Percentiles rank a stretch among this genome's conserved stretches.
phyloP scores from a whole-genome alignment of 2,113 vertebrate species.

The Oryctolagus cuniculus region mOryCun1.1 NC_091448.1:34286501-34287000 shows the following conservation, averaged over 20 bases:
- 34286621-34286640: conserved; percentile 49
- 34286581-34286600: conserved; percentile 27
- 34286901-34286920: too few relatives aligned
- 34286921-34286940: too few relatives aligned
- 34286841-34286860: too few relatives aligned
- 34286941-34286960: too few relatives aligned
- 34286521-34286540: conserved; percentile 44
- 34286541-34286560: conserved; percentile 9
- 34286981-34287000: not conserved
- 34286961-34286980: not conserved
- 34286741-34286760: not conserved
- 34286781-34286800: not conserved
- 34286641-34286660: conserved; percentile 13
- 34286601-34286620: conserved; percentile 44
- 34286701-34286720: conserved; percentile 10
- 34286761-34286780: not conserved
- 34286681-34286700: conserved; percentile 3
- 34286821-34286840: too few relatives aligned
- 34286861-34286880: too few relatives aligned
- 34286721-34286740: conserved; percentile 31
- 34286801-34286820: too few relatives aligned
- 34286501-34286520: conserved; percentile 37
- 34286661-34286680: conserved; percentile 56
- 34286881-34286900: too few relatives aligned
- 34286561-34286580: conserved; percentile 35